These are phyloP conservation scores for Dicycla oo DNA, from an alignment of 2,888 invertebrate species.

Conservation along the genomic window DNA sequence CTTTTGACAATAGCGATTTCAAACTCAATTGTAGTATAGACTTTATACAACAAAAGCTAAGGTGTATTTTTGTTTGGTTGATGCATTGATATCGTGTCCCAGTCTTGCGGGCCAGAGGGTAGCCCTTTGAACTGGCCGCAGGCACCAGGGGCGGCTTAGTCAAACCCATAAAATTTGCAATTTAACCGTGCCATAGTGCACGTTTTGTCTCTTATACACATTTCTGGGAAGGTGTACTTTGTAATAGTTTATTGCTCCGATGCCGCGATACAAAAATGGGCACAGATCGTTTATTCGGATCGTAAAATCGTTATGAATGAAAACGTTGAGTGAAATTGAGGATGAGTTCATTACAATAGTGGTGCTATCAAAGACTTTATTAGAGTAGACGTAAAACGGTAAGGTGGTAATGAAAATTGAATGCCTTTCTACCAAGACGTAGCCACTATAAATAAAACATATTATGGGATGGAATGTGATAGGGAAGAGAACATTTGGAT, in stretches of 20 bases:
- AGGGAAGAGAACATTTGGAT: not conserved
- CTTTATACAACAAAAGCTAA: constrained; percentile 43
- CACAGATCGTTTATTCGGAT: constrained; percentile 49
- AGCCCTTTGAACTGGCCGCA: constrained; percentile 85
- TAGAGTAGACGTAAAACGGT: constrained; percentile 40
- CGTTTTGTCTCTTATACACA: constrained; percentile 76
- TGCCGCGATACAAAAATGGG: constrained; percentile 65
- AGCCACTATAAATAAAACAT: constrained; percentile 5
- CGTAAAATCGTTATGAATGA: constrained; percentile 60
- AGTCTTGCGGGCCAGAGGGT: constrained; percentile 73
- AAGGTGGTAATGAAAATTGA: constrained; percentile 46
- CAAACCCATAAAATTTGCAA: constrained; percentile 78
- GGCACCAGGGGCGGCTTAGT: constrained; percentile 75
- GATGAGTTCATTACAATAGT: constrained; percentile 43
- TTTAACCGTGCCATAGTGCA: constrained; percentile 77
- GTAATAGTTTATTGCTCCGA: constrained; percentile 66
- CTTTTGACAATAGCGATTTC: constrained; percentile 68
- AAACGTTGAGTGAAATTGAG: constrained; percentile 55
- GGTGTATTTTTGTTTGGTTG: constrained; percentile 56
- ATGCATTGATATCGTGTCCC: constrained; percentile 66
- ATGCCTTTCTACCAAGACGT: not conserved
- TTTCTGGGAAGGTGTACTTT: constrained; percentile 73
- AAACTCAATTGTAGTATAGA: constrained; percentile 32
- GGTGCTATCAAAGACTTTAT: constrained; percentile 38
- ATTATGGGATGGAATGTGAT: constrained; percentile 7